phyloP scores from a whole-genome alignment of 2,113 vertebrate species.

The Ptyas mucosa region DNA sequence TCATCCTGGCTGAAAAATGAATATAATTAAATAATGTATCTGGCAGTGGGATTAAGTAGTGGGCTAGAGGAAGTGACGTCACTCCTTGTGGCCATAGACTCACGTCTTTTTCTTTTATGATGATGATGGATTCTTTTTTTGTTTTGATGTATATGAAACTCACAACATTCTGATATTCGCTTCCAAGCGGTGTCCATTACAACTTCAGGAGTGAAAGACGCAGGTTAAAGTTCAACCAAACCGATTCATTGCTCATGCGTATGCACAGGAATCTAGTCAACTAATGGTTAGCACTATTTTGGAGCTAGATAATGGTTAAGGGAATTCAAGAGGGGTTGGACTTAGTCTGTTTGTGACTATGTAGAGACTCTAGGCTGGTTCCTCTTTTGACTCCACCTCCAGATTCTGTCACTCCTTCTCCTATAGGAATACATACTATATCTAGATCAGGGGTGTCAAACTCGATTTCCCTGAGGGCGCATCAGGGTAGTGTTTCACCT shows the following conservation, averaged over 20 bases:
- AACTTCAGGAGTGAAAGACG: not conserved
- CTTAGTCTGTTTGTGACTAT: not conserved
- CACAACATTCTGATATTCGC: not conserved
- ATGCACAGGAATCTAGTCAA: not conserved
- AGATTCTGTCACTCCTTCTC: not conserved
- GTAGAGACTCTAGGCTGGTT: not conserved
- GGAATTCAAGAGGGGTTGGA: not conserved
- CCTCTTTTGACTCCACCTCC: not conserved
- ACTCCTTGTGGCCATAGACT: fast-evolving
- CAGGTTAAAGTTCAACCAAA: not conserved
- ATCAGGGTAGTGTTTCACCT: too few species aligned
- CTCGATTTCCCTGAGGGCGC: too few species aligned
- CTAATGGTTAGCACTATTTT: not conserved
- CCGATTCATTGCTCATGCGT: not conserved
- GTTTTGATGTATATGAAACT: not conserved
- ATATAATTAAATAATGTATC: not conserved
- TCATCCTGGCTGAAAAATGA: not conserved
- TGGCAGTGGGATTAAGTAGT: fast-evolving
- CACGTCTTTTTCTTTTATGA: not conserved
- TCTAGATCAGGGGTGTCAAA: not conserved
- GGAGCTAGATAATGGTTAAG: not conserved
- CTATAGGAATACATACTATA: not conserved
- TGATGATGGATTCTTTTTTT: not conserved
- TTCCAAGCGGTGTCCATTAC: not conserved
- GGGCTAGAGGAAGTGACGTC: not conserved